phyloP scores from a whole-genome alignment of 1,140 invertebrate genomes.

The Papilio aristodemus region DNA sequence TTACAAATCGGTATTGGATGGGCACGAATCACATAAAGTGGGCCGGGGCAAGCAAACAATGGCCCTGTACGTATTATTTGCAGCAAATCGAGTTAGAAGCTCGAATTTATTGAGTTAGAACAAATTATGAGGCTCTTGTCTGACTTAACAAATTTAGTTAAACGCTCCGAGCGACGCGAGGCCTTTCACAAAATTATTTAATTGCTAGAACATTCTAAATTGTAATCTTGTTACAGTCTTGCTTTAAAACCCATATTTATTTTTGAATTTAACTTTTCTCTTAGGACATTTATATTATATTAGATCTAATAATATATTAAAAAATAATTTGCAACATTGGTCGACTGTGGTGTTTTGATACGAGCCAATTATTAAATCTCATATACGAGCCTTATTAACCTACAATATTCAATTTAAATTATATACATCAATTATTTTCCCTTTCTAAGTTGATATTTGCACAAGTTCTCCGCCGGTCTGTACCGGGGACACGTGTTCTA shows the following conservation, averaged over 20 bases:
- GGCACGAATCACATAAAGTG: conserved; percentile 62
- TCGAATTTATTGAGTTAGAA: conserved; percentile 59
- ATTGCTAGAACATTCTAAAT: conserved; percentile 26
- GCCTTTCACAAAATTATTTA: conserved; percentile 14
- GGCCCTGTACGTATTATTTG: conserved; percentile 49
- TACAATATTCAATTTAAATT: neutral
- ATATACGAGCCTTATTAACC: too few species aligned
- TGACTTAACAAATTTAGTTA: conserved; percentile 51
- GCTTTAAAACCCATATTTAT: neutral
- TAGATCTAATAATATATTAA: too few species aligned
- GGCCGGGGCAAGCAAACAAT: conserved; percentile 50
- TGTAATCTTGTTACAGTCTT: conserved; percentile 9
- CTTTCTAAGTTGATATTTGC: neutral
- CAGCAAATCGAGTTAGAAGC: conserved; percentile 56
- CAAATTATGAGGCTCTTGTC: conserved; percentile 61
- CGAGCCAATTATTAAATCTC: too few species aligned
- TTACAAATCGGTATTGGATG: conserved; percentile 73
- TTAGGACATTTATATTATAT: too few species aligned
- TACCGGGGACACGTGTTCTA: conserved; percentile 19
- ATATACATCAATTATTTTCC: neutral
- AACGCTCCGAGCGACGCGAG: conserved; percentile 34
- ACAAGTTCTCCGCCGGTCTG: conserved; percentile 29
- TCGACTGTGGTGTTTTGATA: too few species aligned
- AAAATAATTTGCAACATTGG: too few species aligned
- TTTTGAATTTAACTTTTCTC: too few species aligned